A percentile compares a stretch with the other conserved stretches of the same genome.
Evolutionary conservation across 2,797 vertebrate species (phyloP).

Genomic region (Smutsia temminckii): DNA sequence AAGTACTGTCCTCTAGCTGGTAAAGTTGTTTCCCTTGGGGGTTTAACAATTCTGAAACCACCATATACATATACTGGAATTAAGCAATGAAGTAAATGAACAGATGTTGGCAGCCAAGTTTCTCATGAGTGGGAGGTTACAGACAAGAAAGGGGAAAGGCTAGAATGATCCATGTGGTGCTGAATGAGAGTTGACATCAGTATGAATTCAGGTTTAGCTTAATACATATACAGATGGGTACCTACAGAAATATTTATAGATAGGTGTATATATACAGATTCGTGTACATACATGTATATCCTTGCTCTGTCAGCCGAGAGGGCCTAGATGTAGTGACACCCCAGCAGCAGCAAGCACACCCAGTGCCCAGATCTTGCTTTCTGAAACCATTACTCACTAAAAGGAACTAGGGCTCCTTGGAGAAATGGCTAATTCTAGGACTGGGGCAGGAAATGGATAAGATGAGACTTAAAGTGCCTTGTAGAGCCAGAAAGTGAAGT

Average conservation of each 20-base stretch:
- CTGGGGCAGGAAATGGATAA: background rate
- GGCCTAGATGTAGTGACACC: background rate
- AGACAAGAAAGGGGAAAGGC: background rate
- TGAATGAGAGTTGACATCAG: background rate
- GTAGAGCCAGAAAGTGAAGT: background rate
- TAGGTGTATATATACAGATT: no score
- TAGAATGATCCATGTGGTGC: background rate
- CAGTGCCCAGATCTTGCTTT: background rate
- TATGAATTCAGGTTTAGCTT: background rate
- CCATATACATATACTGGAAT: no score
- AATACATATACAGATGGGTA: no score
- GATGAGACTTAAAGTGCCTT: background rate
- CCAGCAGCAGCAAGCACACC: background rate
- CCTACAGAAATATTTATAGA: no score
- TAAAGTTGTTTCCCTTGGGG: no score
- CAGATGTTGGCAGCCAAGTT: background rate
- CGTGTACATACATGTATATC: no score
- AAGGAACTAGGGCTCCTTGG: background rate
- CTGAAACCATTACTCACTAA: background rate
- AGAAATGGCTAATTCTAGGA: background rate
- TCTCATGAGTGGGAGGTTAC: background rate
- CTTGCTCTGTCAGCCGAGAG: no score
- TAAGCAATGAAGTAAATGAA: no score
- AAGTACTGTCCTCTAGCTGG: no score
- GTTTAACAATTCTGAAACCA: no score